Base-by-base conservation (phyloP, 2,113 vertebrate genomes). In the Pipra filicauda region DNA sequence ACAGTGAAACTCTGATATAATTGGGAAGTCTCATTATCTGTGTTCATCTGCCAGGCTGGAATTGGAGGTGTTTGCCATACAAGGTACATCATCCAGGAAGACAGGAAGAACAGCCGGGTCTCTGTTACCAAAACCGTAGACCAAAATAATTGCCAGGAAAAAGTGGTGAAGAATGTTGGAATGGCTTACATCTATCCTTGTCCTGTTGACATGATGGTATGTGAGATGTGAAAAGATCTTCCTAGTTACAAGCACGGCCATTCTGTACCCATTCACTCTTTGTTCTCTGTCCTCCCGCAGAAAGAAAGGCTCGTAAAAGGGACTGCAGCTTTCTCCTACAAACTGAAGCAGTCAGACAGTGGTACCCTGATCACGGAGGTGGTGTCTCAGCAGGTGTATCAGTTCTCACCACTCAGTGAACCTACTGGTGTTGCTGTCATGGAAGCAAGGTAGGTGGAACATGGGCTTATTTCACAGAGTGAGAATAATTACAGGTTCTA, bases 11-110 rank as follows among this genome's bases (percentile, higher is more conserved):
- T 17, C 22, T 75, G 79, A 37, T 41, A 6, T 15, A 58, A 65
- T 2, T 69, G 37, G 37, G 41, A 87, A 57, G 10, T 71, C 28
- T 95, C n/a, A 48, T 82, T 48, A 7, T 48, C 52, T 48, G 48
- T 59, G 2, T 90, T 77, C 28, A 26, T 77, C 31, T 94, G 39
- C 48, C 85, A 99, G 99, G 97, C 95, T 62, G 98, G 98, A 94
- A 95, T 97, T 96, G 98, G 98, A 91, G 99, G 99, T 62, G 96
- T 99, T 67, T 99, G 99, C 97, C 98, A 98, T 43, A 98, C 98
- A 5, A 97, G 97, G 69, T 99, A 99, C 9, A 52, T 98, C 85
- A 97, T 98, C 94, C 98, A 95, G 93, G 98, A 99, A 84, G 97
- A 98, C 46, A 95, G 35, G 54, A 98, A 97, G 85, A 97, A 97